Percentiles rank a stretch among this genome's conserved stretches.
Evolutionary conservation across 2,888 invertebrate genomes (phyloP).

Genomic region (Chesias legatella): DNA sequence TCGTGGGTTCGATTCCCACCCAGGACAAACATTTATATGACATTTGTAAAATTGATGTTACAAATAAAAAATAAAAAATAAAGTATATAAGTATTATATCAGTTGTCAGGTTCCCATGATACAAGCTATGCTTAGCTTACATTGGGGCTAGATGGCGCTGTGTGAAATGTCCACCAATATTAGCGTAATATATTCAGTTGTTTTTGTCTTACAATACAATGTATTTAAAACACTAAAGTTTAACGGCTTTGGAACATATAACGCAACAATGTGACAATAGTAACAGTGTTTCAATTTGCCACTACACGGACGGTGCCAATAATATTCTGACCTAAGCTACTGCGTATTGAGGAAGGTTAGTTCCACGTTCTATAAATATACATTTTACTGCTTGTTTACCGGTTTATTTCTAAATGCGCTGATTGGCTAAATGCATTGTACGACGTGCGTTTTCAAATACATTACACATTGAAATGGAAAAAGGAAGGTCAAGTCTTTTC

Average conservation of each 20-base stretch:
- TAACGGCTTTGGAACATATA: slow-evolving; percentile 2
- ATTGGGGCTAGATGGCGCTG: too few species aligned
- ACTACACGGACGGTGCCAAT: slow-evolving; percentile 21
- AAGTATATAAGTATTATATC: too few species aligned
- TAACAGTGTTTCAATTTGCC: slow-evolving; percentile 24
- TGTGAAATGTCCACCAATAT: too few species aligned
- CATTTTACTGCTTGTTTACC: slow-evolving; percentile 12
- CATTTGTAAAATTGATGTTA: too few species aligned
- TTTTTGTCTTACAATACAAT: neutral
- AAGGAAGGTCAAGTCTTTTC: slow-evolving; percentile 2
- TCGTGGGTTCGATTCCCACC: too few species aligned
- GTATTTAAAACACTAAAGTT: slow-evolving; percentile 1
- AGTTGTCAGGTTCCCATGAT: too few species aligned
- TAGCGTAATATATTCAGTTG: too few species aligned
- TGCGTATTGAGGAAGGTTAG: slow-evolving; percentile 52
- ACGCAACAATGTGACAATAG: slow-evolving; percentile 2
- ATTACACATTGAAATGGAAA: too few species aligned
- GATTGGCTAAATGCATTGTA: slow-evolving; percentile 2
- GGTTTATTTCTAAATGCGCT: slow-evolving; percentile 6
- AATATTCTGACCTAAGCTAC: slow-evolving; percentile 29
- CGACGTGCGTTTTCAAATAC: too few species aligned
- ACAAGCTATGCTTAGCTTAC: too few species aligned
- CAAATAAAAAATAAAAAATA: too few species aligned
- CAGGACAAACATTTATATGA: too few species aligned
- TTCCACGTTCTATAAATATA: slow-evolving; percentile 31